Conservation (phyloP, 2,888 invertebrate species). For the Neoaliturus tenellus region DNA sequence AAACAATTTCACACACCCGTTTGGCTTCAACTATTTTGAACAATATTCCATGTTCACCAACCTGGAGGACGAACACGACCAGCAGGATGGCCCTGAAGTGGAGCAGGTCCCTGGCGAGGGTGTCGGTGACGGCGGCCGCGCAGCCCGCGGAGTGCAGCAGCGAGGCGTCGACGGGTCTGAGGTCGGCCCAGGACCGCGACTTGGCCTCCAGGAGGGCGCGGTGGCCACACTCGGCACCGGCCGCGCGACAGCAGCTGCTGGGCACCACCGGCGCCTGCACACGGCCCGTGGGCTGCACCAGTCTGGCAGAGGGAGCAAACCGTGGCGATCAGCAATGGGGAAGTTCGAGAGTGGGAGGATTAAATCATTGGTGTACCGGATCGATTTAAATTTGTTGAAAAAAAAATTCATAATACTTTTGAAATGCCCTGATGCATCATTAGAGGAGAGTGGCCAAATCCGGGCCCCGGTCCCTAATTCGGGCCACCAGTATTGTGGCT, state of each 20-base stretch:
- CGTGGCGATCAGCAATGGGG: too few relatives aligned
- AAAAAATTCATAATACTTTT: too few relatives aligned
- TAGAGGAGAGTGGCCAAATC: too few relatives aligned
- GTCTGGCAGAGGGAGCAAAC: not conserved
- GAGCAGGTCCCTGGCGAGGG: not conserved
- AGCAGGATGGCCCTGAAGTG: not conserved
- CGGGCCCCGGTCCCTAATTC: too few relatives aligned
- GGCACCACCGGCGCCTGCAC: slow-evolving; percentile 23
- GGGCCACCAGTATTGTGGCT: too few relatives aligned
- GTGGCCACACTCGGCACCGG: not conserved
- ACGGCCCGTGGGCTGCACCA: slow-evolving; percentile 7
- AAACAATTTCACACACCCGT: too few relatives aligned
- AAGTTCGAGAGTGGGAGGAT: too few relatives aligned
- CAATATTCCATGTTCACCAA: too few relatives aligned
- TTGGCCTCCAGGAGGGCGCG: not conserved
- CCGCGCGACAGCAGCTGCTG: not conserved
- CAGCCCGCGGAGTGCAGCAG: not conserved
- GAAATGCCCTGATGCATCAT: too few relatives aligned
- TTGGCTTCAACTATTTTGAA: too few relatives aligned
- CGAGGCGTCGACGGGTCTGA: not conserved
- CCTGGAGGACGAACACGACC: not conserved
- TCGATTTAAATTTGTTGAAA: too few relatives aligned
- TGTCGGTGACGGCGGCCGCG: not conserved
- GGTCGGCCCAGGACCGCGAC: not conserved
- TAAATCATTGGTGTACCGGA: too few relatives aligned